These are phyloP conservation scores for Esox niger DNA, from an alignment of 2,113 vertebrate species.

Conservation along the genomic window DNA sequence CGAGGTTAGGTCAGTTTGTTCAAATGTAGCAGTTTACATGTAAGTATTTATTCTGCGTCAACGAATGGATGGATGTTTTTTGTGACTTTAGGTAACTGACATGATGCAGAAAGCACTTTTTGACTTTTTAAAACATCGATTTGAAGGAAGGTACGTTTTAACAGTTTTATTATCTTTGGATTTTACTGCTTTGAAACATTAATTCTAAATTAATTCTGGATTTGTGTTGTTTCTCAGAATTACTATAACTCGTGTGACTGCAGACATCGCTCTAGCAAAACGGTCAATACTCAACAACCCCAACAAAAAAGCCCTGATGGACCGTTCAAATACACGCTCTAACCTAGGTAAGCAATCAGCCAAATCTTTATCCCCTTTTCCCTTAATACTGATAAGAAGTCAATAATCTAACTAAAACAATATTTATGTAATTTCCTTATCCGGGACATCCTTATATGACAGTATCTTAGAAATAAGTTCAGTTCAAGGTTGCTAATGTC, in stretches of 20 bases:
- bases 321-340: slow-evolving; percentile 92
- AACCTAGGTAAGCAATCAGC: slow-evolving; percentile 80
- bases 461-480: too few relatives aligned
- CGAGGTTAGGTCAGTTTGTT: background rate
- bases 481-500: too few relatives aligned
- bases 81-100: slow-evolving; percentile 88
- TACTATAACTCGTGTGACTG: slow-evolving; percentile 95
- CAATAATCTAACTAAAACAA: too few relatives aligned
- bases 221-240: slow-evolving; percentile 74
- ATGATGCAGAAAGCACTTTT: slow-evolving; percentile 99
- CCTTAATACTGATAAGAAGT: too few relatives aligned
- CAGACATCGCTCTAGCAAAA: slow-evolving; percentile 97
- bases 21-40: background rate
- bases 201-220: too few relatives aligned
- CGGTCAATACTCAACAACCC: slow-evolving; percentile 97
- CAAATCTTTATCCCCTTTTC: too few relatives aligned
- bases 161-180: background rate
- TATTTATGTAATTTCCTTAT: too few relatives aligned
- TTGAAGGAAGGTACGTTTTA: slow-evolving; percentile 93
- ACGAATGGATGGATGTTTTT: background rate
- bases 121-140: slow-evolving; percentile 99
- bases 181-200: too few relatives aligned
- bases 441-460: too few relatives aligned
- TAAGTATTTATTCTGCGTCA: too few relatives aligned
- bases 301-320: slow-evolving; percentile 96